Percentiles rank a stretch among this genome's conserved stretches.
Evolutionary conservation across 2,113 vertebrate species (phyloP).

Genomic region (Okapia johnstoni): DNA sequence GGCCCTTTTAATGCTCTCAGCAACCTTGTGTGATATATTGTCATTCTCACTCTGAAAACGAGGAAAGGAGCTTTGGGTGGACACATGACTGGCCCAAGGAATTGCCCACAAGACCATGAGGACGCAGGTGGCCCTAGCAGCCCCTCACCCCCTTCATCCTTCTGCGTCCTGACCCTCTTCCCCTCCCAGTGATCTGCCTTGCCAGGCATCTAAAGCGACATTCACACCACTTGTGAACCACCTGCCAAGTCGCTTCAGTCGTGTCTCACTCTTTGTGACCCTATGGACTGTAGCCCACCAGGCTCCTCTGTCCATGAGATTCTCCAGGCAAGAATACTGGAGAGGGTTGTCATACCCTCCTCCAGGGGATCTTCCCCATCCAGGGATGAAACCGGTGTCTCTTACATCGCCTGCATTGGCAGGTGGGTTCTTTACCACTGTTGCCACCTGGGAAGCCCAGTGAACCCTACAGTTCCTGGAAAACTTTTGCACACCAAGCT

Average conservation of each 20-base stretch:
- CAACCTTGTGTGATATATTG: not conserved
- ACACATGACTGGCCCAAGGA: not conserved
- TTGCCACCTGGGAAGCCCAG: not conserved
- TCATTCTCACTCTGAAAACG: not conserved
- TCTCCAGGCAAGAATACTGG: not conserved
- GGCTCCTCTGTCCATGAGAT: not conserved
- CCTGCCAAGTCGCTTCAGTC: not conserved
- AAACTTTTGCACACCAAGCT: not conserved
- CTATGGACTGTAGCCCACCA: rapidly evolving
- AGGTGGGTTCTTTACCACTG: not conserved
- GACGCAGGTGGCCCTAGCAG: not conserved
- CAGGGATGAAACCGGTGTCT: not conserved
- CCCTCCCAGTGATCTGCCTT: not conserved
- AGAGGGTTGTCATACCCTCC: not conserved
- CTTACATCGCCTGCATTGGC: not conserved
- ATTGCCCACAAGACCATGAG: not conserved
- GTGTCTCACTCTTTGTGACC: not conserved
- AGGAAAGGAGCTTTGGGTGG: not conserved
- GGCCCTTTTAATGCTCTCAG: not conserved
- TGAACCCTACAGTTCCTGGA: not conserved
- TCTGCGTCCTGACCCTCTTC: not conserved
- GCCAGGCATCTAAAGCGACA: not conserved
- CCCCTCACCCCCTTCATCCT: not conserved
- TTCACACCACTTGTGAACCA: not conserved
- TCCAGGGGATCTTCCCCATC: not conserved